Conservation (phyloP, 2,888 invertebrate species). For the Cataglyphis altisquamis region DNA sequence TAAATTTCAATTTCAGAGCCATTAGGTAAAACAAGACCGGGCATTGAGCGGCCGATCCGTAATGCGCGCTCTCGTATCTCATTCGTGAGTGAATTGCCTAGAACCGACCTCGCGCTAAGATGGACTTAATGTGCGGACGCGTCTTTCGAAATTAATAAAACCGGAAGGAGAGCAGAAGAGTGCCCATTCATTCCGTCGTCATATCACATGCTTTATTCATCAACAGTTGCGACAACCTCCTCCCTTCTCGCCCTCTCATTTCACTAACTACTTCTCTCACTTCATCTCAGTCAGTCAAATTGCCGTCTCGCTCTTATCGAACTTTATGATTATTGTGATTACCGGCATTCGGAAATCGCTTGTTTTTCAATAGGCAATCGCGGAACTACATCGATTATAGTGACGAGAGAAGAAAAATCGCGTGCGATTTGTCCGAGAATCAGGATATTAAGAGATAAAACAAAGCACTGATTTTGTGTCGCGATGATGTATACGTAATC, state of each 20-base stretch:
- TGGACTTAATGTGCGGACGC: conserved; percentile 64
- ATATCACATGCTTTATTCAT: conserved; percentile 58
- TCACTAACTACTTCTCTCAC: conserved; percentile 10
- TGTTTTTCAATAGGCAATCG: conserved; percentile 56
- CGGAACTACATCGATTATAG: conserved; percentile 1
- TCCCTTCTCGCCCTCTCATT: conserved; percentile 7
- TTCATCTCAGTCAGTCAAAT: conserved; percentile 1
- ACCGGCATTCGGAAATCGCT: conserved; percentile 60
- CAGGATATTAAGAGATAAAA: conserved; percentile 45
- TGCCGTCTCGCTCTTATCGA: conserved; percentile 67
- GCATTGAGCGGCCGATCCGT: conserved; percentile 66
- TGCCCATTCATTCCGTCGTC: conserved; percentile 61
- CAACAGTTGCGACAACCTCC: conserved; percentile 44
- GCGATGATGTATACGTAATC: background rate
- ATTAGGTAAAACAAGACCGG: conserved; percentile 64
- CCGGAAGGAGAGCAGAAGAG: conserved; percentile 71
- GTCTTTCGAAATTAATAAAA: conserved; percentile 76
- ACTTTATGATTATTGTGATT: conserved; percentile 75
- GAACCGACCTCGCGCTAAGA: conserved; percentile 23
- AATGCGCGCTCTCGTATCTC: conserved; percentile 59
- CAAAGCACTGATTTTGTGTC: conserved; percentile 5
- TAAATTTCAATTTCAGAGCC: conserved; percentile 68
- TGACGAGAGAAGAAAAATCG: conserved; percentile 42
- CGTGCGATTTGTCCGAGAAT: conserved; percentile 16
- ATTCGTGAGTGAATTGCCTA: conserved; percentile 46